Evolutionary conservation across 2,113 vertebrate species (phyloP), one percentile per base, ranked within the genome.

Genomic region (Phalacrocorax pelagicus): DNA sequence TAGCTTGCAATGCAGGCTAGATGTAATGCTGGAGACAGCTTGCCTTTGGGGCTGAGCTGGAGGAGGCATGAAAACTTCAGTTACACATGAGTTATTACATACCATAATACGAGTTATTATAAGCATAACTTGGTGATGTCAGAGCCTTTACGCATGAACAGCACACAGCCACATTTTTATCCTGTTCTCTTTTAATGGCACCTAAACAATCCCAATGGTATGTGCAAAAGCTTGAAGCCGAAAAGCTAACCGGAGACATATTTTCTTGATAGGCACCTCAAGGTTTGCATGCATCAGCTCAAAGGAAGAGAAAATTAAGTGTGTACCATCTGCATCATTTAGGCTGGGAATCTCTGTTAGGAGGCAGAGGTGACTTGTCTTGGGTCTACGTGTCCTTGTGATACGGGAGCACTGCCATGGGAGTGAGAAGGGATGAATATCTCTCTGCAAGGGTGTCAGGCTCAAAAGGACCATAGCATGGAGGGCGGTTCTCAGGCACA

Each of bases 81-180:
- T 59, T 73, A 75, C 5, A 1, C 23, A 13, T 14, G 77, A 73
- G 81, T 80, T 87, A 90, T 90, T 75, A 72, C 49, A 94, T 73
- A 62, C 62, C 78, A 75, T 61, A 57, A 44, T 32, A 49, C 9
- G 66, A 86, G 32, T 90, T 96, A 85, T 91, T 95, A 57, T 42
- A 66, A 84, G 65, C 77, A 36, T 67, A 79, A 55, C 86, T 91
- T 5, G 9, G 52, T 96, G 95, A 92, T 88, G 94, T 97, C 95
- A 97, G 77, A 84, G 61, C 36, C 80, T 91, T 91, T 78, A 77
- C 34, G 8, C 62, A 89, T 11, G 52, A 67, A 47, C 65, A 84
- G n/a, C 57, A 46, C 38, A 80, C 3, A 4, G 54, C 24, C 11
- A 3, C 44, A 44, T 88, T 94, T 93, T 87, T 83, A 34, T 86